Percentiles rank a stretch among this genome's conserved stretches.
Evolutionary conservation across 2,888 invertebrate species (phyloP).

Genomic region (Leucophora obtusa): DNA sequence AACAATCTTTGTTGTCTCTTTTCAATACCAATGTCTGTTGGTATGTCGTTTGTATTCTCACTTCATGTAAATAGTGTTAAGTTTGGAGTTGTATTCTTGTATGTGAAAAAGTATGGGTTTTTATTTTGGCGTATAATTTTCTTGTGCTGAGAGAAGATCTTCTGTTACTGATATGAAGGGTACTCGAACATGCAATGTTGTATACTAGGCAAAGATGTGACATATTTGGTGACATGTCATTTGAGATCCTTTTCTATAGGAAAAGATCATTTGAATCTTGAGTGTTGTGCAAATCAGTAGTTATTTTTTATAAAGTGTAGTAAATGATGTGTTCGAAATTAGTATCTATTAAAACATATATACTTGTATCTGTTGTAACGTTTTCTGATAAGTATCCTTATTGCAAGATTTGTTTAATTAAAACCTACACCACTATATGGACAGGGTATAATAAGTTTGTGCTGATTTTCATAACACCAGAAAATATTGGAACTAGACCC

Average conservation of each 20-base stretch:
- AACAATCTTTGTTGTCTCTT: conserved; percentile 37
- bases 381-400: too few species aligned
- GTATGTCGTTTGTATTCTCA: not conserved
- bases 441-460: too few species aligned
- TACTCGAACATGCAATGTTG: conserved; percentile 45
- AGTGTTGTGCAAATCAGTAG: not conserved
- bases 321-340: too few species aligned
- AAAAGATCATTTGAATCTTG: not conserved
- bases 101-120: conserved; percentile 29
- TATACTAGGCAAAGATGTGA: conserved; percentile 22
- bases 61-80: conserved; percentile 5
- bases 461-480: too few species aligned
- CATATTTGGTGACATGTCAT: conserved; percentile 48
- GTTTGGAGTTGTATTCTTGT: not conserved
- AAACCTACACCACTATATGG: too few species aligned
- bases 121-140: conserved; percentile 7
- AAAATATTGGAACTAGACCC: too few species aligned
- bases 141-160: conserved; percentile 34
- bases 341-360: too few species aligned
- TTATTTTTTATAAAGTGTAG: not conserved
- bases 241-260: not conserved
- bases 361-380: too few species aligned
- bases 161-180: conserved; percentile 51
- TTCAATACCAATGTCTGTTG: conserved; percentile 7
- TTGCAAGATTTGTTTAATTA: too few species aligned